Evolutionary conservation across 2,888 invertebrate genomes (phyloP).

Genomic region (Sarcophaga carnaria): DNA sequence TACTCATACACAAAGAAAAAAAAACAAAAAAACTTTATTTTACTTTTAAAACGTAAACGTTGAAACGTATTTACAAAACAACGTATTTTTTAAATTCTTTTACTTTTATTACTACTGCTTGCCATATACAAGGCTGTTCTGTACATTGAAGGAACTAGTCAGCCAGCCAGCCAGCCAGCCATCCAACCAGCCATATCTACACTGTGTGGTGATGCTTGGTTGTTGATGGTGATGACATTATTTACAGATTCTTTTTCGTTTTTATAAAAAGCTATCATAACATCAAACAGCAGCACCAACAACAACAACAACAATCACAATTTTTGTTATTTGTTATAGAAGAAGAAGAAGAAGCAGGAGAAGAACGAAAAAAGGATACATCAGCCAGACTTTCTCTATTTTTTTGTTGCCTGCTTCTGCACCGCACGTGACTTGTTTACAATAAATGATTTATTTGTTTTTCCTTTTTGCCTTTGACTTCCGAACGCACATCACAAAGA

Average conservation of each 20-base stretch:
- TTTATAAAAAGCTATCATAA: slow-evolving; percentile 51
- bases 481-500: slow-evolving; percentile 26
- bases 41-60: neutral
- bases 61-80: slow-evolving; percentile 36
- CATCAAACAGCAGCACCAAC: slow-evolving; percentile 47
- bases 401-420: neutral
- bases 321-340: neutral
- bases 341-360: neutral
- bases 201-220: neutral
- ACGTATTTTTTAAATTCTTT: slow-evolving; percentile 32
- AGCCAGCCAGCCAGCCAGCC: no score
- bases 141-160: no score
- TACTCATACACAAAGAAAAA: neutral
- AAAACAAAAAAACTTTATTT: slow-evolving; percentile 4
- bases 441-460: slow-evolving; percentile 77
- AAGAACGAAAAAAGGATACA: neutral
- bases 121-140: neutral
- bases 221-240: slow-evolving; percentile 31
- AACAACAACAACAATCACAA: slow-evolving; percentile 73
- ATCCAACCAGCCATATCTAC: no score
- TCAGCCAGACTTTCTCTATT: neutral
- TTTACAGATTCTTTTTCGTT: slow-evolving; percentile 30
- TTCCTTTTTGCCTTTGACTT: slow-evolving; percentile 57
- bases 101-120: neutral
- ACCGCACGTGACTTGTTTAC: slow-evolving; percentile 78